Percentiles rank a stretch among this genome's conserved stretches.
These are phyloP conservation scores for Phaethornis superciliosus DNA, from an alignment of 2,113 vertebrate genomes.

Conservation along the genomic window DNA sequence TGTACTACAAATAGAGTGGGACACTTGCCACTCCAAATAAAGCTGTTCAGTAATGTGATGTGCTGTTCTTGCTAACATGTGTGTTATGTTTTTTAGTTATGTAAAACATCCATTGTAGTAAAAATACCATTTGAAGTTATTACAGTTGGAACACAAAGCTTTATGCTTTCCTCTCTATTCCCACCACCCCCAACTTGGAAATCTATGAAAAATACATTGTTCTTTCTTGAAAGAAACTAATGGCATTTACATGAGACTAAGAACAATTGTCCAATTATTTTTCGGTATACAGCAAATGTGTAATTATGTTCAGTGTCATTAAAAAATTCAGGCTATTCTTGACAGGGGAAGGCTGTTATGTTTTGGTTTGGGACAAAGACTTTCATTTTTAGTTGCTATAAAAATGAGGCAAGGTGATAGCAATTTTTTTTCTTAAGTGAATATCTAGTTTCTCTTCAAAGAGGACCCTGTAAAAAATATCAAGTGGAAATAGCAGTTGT, in stretches of 20 bases:
- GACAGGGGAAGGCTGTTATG: neutral
- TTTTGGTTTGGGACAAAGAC: neutral
- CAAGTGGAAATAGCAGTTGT: neutral
- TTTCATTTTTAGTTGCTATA: neutral
- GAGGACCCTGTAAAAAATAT: neutral
- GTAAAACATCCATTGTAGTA: neutral
- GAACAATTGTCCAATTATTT: conserved; percentile 38
- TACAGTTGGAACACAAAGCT: neutral
- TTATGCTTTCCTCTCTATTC: neutral
- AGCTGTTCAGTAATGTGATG: neutral
- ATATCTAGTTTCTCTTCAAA: neutral
- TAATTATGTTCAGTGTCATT: conserved; percentile 7
- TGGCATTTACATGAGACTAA: conserved; percentile 61
- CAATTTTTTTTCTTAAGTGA: neutral
- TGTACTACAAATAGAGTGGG: neutral
- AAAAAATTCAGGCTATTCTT: neutral
- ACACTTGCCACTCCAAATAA: neutral
- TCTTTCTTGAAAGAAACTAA: conserved; percentile 45
- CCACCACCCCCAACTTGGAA: neutral
- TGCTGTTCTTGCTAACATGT: neutral
- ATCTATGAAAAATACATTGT: conserved; percentile 57
- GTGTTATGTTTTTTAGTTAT: neutral
- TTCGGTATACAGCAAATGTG: neutral
- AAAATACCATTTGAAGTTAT: neutral
- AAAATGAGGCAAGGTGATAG: neutral